phyloP scores from a whole-genome alignment of 2,888 invertebrate genomes.

The Ceramica pisi region DNA sequence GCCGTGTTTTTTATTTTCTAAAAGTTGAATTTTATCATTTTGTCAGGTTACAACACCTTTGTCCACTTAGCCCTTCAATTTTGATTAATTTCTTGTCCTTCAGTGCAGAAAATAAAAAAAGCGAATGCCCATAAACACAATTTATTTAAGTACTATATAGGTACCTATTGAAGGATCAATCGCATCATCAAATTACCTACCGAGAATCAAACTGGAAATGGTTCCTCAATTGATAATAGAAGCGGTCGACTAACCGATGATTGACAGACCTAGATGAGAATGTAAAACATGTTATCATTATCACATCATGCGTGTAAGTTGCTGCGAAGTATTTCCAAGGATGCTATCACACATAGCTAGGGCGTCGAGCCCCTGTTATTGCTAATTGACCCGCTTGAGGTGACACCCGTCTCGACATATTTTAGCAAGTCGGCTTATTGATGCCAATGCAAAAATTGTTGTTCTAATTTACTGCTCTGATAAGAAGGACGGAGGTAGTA shows the following conservation, averaged over 20 bases:
- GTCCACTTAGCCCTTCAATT: no score
- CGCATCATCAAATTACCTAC: background rate
- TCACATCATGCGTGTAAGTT: conserved; percentile 14
- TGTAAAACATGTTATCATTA: conserved; percentile 26
- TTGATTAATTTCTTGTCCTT: background rate
- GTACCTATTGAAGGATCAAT: background rate
- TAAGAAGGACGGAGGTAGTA: background rate
- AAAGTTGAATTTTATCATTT: no score
- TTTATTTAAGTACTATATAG: no score
- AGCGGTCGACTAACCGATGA: background rate
- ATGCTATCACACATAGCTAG: conserved; percentile 42
- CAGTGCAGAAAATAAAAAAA: background rate
- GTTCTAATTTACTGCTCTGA: conserved; percentile 60
- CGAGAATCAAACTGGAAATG: background rate
- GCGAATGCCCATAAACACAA: background rate
- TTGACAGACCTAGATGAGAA: conserved; percentile 6
- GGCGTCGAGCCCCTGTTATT: conserved; percentile 67
- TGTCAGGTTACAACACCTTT: no score
- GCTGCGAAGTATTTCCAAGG: conserved; percentile 39
- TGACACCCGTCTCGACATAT: conserved; percentile 67
- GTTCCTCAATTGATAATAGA: background rate
- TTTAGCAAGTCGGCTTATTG: conserved; percentile 64
- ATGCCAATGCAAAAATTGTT: conserved; percentile 70
- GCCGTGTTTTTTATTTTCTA: no score
- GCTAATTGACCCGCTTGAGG: conserved; percentile 82